Evolutionary conservation across 2,888 invertebrate species (phyloP), one percentile per base, ranked within the genome.

Genomic region (Apeira syringaria): DNA sequence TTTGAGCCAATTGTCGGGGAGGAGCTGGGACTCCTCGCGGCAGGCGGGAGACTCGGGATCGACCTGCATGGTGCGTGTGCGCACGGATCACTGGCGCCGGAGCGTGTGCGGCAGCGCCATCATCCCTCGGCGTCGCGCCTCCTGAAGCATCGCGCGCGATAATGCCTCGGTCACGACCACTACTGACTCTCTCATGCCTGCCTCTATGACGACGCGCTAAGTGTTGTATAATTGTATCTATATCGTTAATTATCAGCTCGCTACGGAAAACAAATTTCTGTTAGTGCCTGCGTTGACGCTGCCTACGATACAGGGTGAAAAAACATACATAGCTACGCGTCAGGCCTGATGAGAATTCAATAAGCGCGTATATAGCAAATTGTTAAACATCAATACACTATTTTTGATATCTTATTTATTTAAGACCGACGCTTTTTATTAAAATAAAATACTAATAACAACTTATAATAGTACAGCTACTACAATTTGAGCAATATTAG

Each of bases 161-260:
- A 89, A 88, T 88, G 82, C 74, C 79, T 72, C 83, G 74, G 69
- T 88, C 88, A 89, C 89, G 88, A 88, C 83, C 88, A 89, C 89
- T 88, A 88, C 83, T 75, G 81, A 69, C 75, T 68, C 71, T 73
- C 69, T 74, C 72, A 70, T 68, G 72, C 75, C 63, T 72, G 68
- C 64, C 64, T 53, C 59, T 68, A 68, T 74, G 72, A 74, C 69
- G 74, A 69, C 68, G 76, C 84, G 87, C 85, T 88, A 87, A 87
- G 78, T 77, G 70, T 73, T 79, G 80, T 81, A 78, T 88, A 87
- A 88, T 88, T 88, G 82, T 82, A 85, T 73, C 76, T 86, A 74
- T 86, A 84, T 79, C 76, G 63, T 75, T 80, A 86, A 86, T 88
- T 87, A 87, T 87, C 88, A 87, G 83, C 62, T 74, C 62, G 62